Percentiles rank a stretch among this genome's conserved stretches.
Conservation (phyloP, 2,113 vertebrate species). For the Papio anubis region DNA sequence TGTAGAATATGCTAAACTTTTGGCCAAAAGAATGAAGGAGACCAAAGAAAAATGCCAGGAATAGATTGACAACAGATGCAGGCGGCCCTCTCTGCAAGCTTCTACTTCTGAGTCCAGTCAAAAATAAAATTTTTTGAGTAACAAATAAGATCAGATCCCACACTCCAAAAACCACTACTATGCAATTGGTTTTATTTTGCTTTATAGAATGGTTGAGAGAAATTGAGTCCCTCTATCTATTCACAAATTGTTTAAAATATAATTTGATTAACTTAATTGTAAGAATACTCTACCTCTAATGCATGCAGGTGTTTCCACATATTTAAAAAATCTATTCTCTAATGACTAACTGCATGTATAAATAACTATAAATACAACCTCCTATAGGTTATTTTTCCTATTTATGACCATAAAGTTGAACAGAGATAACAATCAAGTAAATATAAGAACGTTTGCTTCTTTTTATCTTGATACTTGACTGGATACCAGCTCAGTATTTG, state of each 20-base stretch:
- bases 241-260: conserved; percentile 20
- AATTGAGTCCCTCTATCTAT: neutral
- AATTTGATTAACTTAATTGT: conserved; percentile 10
- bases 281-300: neutral
- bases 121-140: neutral
- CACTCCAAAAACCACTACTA: too few relatives aligned
- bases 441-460: neutral
- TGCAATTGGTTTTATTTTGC: neutral
- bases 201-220: neutral
- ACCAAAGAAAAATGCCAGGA: neutral
- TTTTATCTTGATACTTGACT: neutral
- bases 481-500: neutral
- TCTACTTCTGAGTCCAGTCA: neutral
- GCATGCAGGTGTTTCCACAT: neutral
- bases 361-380: conserved; percentile 2
- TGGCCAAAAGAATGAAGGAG: neutral
- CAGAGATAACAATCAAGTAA: neutral
- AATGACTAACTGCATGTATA: neutral
- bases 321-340: conserved; percentile 2
- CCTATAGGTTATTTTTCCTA: neutral
- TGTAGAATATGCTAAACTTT: neutral
- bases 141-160: neutral
- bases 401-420: conserved; percentile 12
- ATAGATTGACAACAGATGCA: neutral
- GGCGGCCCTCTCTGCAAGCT: neutral